Percentiles rank a stretch among this genome's conserved stretches.
These are phyloP conservation scores for Thymelicus lineola DNA, from an alignment of 2,888 invertebrate species.

Conservation along the genomic window DNA sequence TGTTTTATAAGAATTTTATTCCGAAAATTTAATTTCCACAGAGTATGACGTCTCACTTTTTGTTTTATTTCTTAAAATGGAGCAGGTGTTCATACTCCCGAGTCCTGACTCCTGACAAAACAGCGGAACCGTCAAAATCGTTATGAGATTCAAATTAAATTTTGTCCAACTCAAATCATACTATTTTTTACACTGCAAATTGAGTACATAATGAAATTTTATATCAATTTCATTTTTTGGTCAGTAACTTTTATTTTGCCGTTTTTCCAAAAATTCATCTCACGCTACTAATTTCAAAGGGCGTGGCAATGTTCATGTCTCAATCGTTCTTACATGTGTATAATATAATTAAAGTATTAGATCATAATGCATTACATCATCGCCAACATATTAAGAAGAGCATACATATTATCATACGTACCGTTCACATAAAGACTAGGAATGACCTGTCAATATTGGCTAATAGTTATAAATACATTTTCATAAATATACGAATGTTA, in stretches of 20 bases:
- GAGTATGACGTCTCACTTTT: too few species aligned
- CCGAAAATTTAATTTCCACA: too few species aligned
- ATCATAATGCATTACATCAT: slow-evolving; percentile 18
- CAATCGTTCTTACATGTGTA: slow-evolving; percentile 15
- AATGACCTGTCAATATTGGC: neutral
- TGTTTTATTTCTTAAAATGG: too few species aligned
- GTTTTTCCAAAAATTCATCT: neutral
- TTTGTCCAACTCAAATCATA: neutral
- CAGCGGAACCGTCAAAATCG: neutral
- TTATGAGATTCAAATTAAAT: neutral
- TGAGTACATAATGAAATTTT: neutral
- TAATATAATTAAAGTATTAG: slow-evolving; percentile 19
- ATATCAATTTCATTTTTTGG: neutral
- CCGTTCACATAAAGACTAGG: neutral
- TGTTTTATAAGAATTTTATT: too few species aligned
- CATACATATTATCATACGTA: neutral
- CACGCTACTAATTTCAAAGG: neutral
- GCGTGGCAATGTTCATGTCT: slow-evolving; percentile 1
- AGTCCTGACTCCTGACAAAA: neutral
- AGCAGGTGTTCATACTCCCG: neutral
- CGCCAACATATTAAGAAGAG: neutral
- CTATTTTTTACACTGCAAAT: neutral
- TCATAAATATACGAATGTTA: neutral
- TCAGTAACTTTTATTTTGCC: neutral
- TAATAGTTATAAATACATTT: neutral